Evolutionary conservation across 2,888 invertebrate species (phyloP).

Genomic region (Hyalella azteca): DNA sequence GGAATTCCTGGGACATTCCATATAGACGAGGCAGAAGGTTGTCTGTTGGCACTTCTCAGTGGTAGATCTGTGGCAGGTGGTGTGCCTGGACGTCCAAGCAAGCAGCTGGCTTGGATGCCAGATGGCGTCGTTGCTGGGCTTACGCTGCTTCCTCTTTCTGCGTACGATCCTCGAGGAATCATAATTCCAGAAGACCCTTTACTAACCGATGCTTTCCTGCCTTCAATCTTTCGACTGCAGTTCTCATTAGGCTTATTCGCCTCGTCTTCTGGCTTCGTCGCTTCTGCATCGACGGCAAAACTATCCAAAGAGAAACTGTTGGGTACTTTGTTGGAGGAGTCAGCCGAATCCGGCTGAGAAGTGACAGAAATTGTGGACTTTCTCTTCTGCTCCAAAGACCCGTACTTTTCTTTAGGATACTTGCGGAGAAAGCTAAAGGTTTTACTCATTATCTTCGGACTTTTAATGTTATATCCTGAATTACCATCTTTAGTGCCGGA

Average conservation of each 20-base stretch:
- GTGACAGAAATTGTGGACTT: slow-evolving; percentile 47
- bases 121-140: slow-evolving; percentile 40
- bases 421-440: slow-evolving; percentile 57
- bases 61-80: slow-evolving; percentile 46
- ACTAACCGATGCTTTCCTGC: slow-evolving; percentile 12
- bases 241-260: not conserved
- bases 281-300: slow-evolving; percentile 50
- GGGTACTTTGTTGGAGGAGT: slow-evolving; percentile 50
- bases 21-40: slow-evolving; percentile 15
- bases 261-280: not conserved
- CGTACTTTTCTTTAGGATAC: slow-evolving; percentile 56
- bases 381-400: slow-evolving; percentile 55
- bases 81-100: slow-evolving; percentile 15
- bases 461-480: slow-evolving; percentile 45
- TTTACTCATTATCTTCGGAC: slow-evolving; percentile 56
- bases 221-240: not conserved
- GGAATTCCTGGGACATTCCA: slow-evolving; percentile 22
- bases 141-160: not conserved
- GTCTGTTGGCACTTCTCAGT: slow-evolving; percentile 14
- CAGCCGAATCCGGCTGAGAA: slow-evolving; percentile 44
- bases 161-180: slow-evolving; percentile 44
- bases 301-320: slow-evolving; percentile 58
- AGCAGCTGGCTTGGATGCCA: slow-evolving; percentile 33
- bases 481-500: slow-evolving; percentile 45
- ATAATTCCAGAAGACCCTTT: slow-evolving; percentile 50